Base-by-base conservation (phyloP, 2,113 vertebrate genomes). In the Mirounga angustirostris region DNA sequence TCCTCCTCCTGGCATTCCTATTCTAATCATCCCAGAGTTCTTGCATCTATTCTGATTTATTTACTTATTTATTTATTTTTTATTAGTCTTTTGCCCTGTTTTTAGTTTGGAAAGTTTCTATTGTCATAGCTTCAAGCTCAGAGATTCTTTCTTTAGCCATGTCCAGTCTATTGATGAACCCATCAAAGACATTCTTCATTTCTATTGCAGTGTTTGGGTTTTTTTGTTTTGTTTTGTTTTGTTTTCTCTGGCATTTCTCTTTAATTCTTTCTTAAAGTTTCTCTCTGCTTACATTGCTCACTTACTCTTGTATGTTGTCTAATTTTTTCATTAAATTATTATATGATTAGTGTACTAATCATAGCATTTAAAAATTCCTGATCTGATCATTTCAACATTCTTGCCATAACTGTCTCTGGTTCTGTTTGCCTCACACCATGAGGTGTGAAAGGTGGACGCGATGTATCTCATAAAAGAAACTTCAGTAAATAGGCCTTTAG, bases 401-500 rank as follows among this genome's bases (percentile, higher is more conserved):
- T 15, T 73, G 30, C 18, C 6, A 16, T 43, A 11, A 33, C 61
- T 33, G 13, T 33, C 50, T 58, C 36, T 69, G 76, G 33, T 30
- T 43, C 18, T 33, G 16, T n/a, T 58, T 46, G 36, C 78, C 21
- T 46, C 56, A 14, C 18, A 46, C 46, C 46, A 46, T 46, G 46
- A 46, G 46, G 46, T 46, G 46, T 46, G 46, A 69, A 19, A 9
- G 28, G 18, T 33, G n/a, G 8, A 33, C 40, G 3, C 2, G 28
- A 26, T 24, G 28, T 3, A 46, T 6, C 4, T 46, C 3, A 10
- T 18, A 73, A 58, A n/a, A n/a, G 28, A 21, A n/a, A n/a, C 21
- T 5, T 0, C 4, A 12, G 21, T 46, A 5, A 83, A n/a, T 8
- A 19, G 8, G 13, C 52, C 1, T 0, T 54, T 24, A 18, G 28